Evolutionary conservation across 2,797 vertebrate species (phyloP), one percentile per base, ranked within the genome.

Genomic region (Hypotaenidia philippensis): DNA sequence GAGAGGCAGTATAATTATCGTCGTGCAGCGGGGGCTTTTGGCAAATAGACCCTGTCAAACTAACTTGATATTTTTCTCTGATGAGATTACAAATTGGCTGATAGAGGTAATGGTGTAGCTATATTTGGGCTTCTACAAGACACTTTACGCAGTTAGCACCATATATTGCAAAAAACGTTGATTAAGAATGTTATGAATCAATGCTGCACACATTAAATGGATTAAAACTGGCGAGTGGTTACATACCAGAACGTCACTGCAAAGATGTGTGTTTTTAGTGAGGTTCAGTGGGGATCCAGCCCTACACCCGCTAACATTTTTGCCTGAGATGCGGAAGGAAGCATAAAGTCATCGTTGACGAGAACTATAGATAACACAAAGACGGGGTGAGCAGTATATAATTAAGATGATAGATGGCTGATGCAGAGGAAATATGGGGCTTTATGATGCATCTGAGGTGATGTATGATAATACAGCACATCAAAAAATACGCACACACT

Each of bases 121-220:
- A 87, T 94, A 94, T 93, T 95, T 89, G 94, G 92, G n/a, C 52
- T 94, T 77, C 90, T 66, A 64, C 49, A 45, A 45, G 85, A 41
- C 5, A 10, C 61, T 64, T 78, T 55, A 55, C 25, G 25, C 32
- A 71, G 44, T 65, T 70, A 89, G 36, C 72, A 70, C 92, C 80
- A 90, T 93, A 82, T 94, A 95, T 52, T 94, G 93, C 85, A 87
- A 70, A 93, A 87, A 81, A n/a, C 0, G 0, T 32, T 56, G 65
- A 49, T 66, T 59, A 59, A 81, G 52, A 85, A 70, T 66, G 59
- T 38, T 70, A 3, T 77, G 70, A 84, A 89, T 76, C 88, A 87
- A 87, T 65, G 55, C 27, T 52, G 57, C 18, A 78, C 66, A 87
- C 10, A 26, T 76, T 94, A 94, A 76, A 87, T 36, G 44, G 44